Percentiles rank a stretch among this genome's conserved stretches.
These are phyloP conservation scores for Antennarius maculatus DNA, from an alignment of 2,797 vertebrate genomes.

Conservation along the genomic window DNA sequence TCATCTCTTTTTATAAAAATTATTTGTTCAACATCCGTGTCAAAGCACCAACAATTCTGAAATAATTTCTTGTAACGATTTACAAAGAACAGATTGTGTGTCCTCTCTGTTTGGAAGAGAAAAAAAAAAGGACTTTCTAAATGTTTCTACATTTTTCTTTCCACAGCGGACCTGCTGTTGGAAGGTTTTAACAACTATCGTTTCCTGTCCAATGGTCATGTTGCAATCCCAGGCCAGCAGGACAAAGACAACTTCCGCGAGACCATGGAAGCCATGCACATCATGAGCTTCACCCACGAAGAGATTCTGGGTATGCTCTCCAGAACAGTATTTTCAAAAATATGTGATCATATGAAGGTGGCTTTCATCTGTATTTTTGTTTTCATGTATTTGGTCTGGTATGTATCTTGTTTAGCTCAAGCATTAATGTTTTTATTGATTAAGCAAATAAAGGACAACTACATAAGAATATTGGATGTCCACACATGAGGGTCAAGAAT, in stretches of 20 bases:
- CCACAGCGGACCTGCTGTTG: conserved; percentile 92
- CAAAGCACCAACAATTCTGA: background rate
- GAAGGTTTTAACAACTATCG: conserved; percentile 96
- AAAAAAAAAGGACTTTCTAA: background rate
- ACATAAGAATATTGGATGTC: too few species aligned
- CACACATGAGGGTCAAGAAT: too few species aligned
- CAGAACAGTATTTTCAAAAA: too few species aligned
- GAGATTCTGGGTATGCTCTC: conserved; percentile 89
- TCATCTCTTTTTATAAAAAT: conserved; percentile 1
- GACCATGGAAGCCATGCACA: conserved; percentile 99
- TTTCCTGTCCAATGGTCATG: conserved; percentile 96
- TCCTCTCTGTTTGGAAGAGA: background rate
- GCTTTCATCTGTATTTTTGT: background rate
- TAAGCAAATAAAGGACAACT: too few species aligned
- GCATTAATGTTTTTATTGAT: too few species aligned
- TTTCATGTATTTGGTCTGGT: background rate
- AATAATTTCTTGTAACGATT: background rate
- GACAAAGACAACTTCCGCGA: conserved; percentile 99
- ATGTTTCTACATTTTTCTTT: conserved; percentile 28
- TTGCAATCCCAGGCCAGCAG: conserved; percentile 96
- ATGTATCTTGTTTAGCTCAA: background rate
- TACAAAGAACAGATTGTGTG: background rate
- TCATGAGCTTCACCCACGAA: conserved; percentile 97
- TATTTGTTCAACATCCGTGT: background rate
- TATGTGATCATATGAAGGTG: background rate